A percentile compares a stretch with the other conserved stretches of the same genome.
phyloP scores from a whole-genome alignment of 35 echinoderm and acorn worm genomes.

The Apostichopus parvimensis region DNA sequence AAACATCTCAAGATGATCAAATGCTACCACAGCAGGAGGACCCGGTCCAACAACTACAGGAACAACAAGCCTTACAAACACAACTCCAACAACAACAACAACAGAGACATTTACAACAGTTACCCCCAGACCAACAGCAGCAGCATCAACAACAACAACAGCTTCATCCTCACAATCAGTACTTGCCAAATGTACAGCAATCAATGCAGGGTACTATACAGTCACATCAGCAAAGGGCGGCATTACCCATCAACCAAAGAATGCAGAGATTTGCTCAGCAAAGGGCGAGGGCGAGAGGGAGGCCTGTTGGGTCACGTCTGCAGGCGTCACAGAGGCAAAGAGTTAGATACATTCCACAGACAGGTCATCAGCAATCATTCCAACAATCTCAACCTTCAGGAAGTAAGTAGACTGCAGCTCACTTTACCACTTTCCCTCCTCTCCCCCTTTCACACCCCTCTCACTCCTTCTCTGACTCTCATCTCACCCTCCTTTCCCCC shows the following conservation, averaged over 20 bases:
- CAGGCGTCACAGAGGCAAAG: conserved; percentile 12
- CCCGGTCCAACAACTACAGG: background rate
- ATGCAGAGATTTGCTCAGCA: background rate
- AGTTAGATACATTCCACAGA: background rate
- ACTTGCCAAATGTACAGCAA: conserved; percentile 28
- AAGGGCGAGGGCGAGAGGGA: conserved; percentile 20
- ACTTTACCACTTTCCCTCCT: too few species aligned
- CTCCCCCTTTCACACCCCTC: too few species aligned
- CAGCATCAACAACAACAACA: conserved; percentile 17
- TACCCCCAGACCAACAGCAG: background rate
- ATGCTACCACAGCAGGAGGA: background rate
- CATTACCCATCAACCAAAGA: background rate
- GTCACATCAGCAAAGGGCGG: background rate
- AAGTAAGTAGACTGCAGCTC: background rate
- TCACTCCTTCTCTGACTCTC: too few species aligned
- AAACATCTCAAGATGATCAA: background rate
- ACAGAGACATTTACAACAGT: conserved; percentile 10
- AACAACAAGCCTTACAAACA: conserved; percentile 13
- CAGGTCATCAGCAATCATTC: conserved; percentile 15
- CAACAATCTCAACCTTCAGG: conserved; percentile 6
- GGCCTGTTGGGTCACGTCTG: background rate
- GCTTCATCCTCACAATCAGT: background rate
- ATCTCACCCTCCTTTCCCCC: too few species aligned
- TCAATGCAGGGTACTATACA: background rate
- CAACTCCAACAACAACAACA: conserved; percentile 30